A percentile compares a stretch with the other conserved stretches of the same genome.
These are phyloP conservation scores for Cyclina sinensis DNA, from an alignment of 1,140 invertebrate species.

Conservation along the genomic window DNA sequence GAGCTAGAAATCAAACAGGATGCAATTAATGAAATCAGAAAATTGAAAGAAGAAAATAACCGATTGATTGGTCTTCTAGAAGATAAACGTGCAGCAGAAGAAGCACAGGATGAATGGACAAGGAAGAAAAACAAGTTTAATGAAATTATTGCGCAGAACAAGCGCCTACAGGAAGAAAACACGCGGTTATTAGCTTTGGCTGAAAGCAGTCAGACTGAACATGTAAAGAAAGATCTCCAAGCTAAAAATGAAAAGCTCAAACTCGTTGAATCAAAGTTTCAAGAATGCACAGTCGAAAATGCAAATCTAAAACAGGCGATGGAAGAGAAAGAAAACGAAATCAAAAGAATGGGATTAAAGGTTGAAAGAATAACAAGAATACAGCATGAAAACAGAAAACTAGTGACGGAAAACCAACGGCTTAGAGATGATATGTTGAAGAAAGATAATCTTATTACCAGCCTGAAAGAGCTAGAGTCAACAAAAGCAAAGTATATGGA, in stretches of 20 bases:
- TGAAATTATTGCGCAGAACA: slow-evolving; percentile 60
- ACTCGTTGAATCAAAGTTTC: slow-evolving; percentile 59
- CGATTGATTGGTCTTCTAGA: slow-evolving; percentile 44
- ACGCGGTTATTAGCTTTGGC: slow-evolving; percentile 30
- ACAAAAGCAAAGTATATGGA: slow-evolving; percentile 61
- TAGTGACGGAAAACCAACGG: slow-evolving; percentile 38
- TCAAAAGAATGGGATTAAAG: slow-evolving; percentile 46
- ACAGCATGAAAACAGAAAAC: slow-evolving; percentile 39
- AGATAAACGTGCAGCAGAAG: slow-evolving; percentile 62
- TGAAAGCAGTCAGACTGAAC: slow-evolving; percentile 28
- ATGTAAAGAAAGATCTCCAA: slow-evolving; percentile 52
- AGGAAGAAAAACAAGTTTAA: slow-evolving; percentile 64
- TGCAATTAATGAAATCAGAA: slow-evolving; percentile 65
- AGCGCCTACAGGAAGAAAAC: slow-evolving; percentile 54
- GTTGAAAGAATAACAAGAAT: slow-evolving; percentile 37
- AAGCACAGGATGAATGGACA: slow-evolving; percentile 65
- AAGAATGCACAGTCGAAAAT: slow-evolving; percentile 52
- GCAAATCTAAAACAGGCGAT: slow-evolving; percentile 47
- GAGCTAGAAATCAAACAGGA: slow-evolving; percentile 67
- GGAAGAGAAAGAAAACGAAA: slow-evolving; percentile 62
- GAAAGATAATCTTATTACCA: slow-evolving; percentile 50
- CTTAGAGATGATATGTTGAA: slow-evolving; percentile 55
- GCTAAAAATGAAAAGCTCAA: slow-evolving; percentile 57
- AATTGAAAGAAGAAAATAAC: slow-evolving; percentile 59
- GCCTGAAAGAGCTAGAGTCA: slow-evolving; percentile 50